Base-by-base conservation (phyloP, 2,888 invertebrate genomes). In the Sympetrum striolatum region DNA sequence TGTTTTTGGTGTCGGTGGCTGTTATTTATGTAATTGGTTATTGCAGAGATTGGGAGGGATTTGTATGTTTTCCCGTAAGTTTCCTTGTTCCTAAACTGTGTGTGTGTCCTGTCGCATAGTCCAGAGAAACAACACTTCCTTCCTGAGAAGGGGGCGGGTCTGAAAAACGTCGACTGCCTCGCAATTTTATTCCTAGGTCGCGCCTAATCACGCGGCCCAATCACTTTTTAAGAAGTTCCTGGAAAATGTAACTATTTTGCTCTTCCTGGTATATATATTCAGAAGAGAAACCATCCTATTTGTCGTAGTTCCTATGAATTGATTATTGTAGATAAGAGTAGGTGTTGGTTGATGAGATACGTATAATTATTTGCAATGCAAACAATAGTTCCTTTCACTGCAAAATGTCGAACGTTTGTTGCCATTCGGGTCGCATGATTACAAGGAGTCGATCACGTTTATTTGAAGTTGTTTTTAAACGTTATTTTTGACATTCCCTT, bases 1-100 rank as follows among this genome's bases (percentile, higher is more conserved):
- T 86, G 86, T 86, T 86, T 86, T 86, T 86, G 86, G 86, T 86
- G 86, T 86, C 86, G 86, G 86, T 86, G 86, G 86, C 86, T 86
- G 86, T 86, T 86, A 86, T 86, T 86, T 64, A 86, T 86, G 86
- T 86, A 86, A 86, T 60, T 60, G 86, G 86, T 86, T 86, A 86
- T 86, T 86, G 39, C 60, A 25, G 31, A 73, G 25, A 14, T 73
- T 73, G 25, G 25, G 73, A 73, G 73, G 73, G 73, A 31, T 73
- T 73, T 73, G 73, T 73, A 31, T 73, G 25, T 73, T 25, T 73
- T 25, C 31, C 25, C 73, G 31, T 86, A 60, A 18, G 35, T 64
- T 35, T 86, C 64, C 86, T 64, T 86, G 86, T 86, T 86, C 86
- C 86, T 86, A 86, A 37, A 58, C 60, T 58, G 86, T 60, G 86